Percentiles rank a stretch among this genome's conserved stretches.
phyloP scores from a whole-genome alignment of 2,888 invertebrate genomes.

The Xestia rhomboidea region DNA sequence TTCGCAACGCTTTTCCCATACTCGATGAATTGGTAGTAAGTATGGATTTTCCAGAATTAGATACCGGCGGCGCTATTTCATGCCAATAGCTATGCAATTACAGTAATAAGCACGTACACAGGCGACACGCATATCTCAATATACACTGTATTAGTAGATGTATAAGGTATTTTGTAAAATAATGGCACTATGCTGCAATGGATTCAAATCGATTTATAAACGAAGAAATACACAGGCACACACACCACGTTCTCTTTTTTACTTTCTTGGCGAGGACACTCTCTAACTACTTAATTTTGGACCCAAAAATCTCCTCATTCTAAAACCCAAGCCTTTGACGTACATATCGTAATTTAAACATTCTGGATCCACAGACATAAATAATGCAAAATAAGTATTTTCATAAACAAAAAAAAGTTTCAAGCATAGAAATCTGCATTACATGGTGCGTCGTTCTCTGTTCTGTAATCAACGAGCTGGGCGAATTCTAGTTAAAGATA shows the following conservation, averaged over 20 bases:
- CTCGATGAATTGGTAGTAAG: neutral
- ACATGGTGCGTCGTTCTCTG: conserved; percentile 45
- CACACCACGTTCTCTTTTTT: neutral
- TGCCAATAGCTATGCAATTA: conserved; percentile 26
- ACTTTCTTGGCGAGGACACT: neutral
- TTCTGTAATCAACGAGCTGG: conserved; percentile 68
- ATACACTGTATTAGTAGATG: conserved; percentile 1
- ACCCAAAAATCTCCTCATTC: neutral
- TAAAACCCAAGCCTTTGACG: neutral
- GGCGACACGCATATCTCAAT: conserved; percentile 20
- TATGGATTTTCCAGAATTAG: conserved; percentile 17
- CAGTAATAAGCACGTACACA: conserved; percentile 40
- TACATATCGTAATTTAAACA: neutral
- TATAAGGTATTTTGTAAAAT: neutral
- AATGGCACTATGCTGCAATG: neutral
- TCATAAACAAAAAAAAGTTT: conserved; percentile 4
- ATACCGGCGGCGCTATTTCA: conserved; percentile 16
- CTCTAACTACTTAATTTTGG: neutral
- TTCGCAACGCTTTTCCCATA: conserved; percentile 1
- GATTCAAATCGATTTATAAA: neutral
- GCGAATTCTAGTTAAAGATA: conserved; percentile 82
- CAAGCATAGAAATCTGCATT: conserved; percentile 56
- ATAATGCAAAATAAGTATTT: neutral
- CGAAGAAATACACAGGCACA: neutral
- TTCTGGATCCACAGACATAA: neutral